phyloP scores from a whole-genome alignment of 2,113 vertebrate species.

The Acanthochromis polyacanthus region DNA sequence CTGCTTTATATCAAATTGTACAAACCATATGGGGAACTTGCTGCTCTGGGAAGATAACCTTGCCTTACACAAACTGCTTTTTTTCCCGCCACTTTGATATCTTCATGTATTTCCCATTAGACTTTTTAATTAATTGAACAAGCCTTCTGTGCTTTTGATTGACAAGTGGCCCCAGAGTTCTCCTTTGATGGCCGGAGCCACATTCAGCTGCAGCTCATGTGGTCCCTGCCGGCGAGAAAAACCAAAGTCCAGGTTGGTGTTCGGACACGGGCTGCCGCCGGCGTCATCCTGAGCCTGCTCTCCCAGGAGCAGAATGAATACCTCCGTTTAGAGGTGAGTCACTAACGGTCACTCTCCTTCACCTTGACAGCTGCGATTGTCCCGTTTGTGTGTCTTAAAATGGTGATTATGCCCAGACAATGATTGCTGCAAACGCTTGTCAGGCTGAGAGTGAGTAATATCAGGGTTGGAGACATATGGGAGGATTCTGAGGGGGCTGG shows the following conservation, averaged over 20 bases:
- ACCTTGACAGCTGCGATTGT: conserved; percentile 59
- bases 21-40: conserved; percentile 26
- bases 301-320: conserved; percentile 88
- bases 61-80: conserved; percentile 39
- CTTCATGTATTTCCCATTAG: conserved; percentile 32
- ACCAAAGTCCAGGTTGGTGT: conserved; percentile 84
- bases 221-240: conserved; percentile 80
- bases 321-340: conserved; percentile 89
- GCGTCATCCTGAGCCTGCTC: conserved; percentile 85
- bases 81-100: conserved; percentile 27
- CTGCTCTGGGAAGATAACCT: conserved; percentile 57
- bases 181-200: conserved; percentile 88
- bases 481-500: conserved; percentile 65
- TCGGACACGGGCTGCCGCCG: conserved; percentile 84
- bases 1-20: conserved; percentile 1
- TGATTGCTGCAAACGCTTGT: conserved; percentile 62
- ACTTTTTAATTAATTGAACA: conserved; percentile 68
- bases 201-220: conserved; percentile 86
- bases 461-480: conserved; percentile 71
- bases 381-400: conserved; percentile 62
- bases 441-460: conserved; percentile 76
- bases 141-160: conserved; percentile 66
- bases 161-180: conserved; percentile 86
- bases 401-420: conserved; percentile 56
- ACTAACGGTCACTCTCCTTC: conserved; percentile 20